Conservation (phyloP, 2,888 invertebrate species). For the Reticulitermes lucifugus region DNA sequence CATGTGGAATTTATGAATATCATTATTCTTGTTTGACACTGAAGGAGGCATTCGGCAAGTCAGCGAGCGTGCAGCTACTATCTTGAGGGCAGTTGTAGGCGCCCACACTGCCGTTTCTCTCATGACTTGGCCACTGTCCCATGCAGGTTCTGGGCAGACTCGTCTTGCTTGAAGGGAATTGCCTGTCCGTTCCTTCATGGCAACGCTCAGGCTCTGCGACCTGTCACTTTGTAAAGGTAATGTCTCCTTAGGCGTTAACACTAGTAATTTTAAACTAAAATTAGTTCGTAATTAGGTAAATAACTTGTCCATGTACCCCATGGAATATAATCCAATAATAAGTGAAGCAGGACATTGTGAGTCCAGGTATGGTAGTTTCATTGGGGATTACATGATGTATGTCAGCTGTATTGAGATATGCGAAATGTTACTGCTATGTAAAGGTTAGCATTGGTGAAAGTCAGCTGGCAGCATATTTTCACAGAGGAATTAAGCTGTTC, state of each 20-base stretch:
- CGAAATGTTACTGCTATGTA: too few relatives aligned
- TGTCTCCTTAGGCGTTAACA: constrained; percentile 7
- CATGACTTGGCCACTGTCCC: constrained; percentile 36
- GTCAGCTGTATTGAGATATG: too few relatives aligned
- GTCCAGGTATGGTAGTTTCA: too few relatives aligned
- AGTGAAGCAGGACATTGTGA: too few relatives aligned
- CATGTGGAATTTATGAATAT: not conserved
- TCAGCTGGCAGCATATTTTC: not conserved
- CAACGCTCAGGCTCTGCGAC: constrained; percentile 42
- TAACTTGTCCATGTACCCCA: not conserved
- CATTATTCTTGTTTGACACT: not conserved
- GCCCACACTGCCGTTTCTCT: constrained; percentile 24
- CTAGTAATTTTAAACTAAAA: not conserved
- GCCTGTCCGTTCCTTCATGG: constrained; percentile 39
- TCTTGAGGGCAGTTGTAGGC: constrained; percentile 18
- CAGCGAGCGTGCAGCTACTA: constrained; percentile 42
- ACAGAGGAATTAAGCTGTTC: not conserved
- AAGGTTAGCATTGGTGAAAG: too few relatives aligned
- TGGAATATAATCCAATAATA: not conserved
- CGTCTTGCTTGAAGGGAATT: constrained; percentile 43
- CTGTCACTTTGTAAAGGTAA: constrained; percentile 48
- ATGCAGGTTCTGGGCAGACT: constrained; percentile 33
- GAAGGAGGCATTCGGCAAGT: constrained; percentile 48
- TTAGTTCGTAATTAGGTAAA: not conserved
- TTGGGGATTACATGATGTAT: too few relatives aligned